Base-by-base conservation (phyloP, 2,888 invertebrate species). In the Hymenopus coronatus region DNA sequence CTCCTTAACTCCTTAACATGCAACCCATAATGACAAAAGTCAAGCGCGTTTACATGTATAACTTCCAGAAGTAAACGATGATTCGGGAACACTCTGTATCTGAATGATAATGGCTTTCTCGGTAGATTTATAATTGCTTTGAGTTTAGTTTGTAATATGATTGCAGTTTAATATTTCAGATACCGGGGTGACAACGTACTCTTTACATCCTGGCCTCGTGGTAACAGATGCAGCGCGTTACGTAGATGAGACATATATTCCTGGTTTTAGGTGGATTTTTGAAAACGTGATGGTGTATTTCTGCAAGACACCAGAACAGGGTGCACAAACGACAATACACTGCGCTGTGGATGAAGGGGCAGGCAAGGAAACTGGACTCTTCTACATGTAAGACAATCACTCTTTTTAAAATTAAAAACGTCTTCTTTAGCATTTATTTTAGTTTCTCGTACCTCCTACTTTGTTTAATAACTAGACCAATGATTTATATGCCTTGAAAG, bases 221-320 rank as follows among this genome's bases (percentile, higher is more conserved):
- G 84, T 81, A 30, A 90, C 98, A 0, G 97, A 97, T 91, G 92
- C 98, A 9, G 95, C 95, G 1, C 95, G 97, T n/a, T 94, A 96
- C 93, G 91, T 96, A 90, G 93, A 95, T 89, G 27, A 40, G 12
- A 82, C 88, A 8, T 84, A 94, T 90, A 95, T 94, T 92, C 93
- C 92, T 85, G 95, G 95, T 4, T 93, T 94, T 1, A 92, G 93
- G 15, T 91, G 91, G 82, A 82, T 95, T 1, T 92, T 94, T 83
- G 92, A 93, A 3, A 90, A 93, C 14, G 0, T 91, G 33, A 88
- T 87, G 27, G 87, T 89, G 88, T 25, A 28, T 28, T 1, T 81
- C 20, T 82, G 89, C 54, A 92, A 93, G 88, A 92, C 92, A 0
- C 92, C 93, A 0, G 90, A 90, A 25, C 92, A 92, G 90, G 94